A percentile compares a stretch with the other conserved stretches of the same genome.
Conservation (phyloP, 1,140 invertebrate species). For the Lasioglossum baleicum region DNA sequence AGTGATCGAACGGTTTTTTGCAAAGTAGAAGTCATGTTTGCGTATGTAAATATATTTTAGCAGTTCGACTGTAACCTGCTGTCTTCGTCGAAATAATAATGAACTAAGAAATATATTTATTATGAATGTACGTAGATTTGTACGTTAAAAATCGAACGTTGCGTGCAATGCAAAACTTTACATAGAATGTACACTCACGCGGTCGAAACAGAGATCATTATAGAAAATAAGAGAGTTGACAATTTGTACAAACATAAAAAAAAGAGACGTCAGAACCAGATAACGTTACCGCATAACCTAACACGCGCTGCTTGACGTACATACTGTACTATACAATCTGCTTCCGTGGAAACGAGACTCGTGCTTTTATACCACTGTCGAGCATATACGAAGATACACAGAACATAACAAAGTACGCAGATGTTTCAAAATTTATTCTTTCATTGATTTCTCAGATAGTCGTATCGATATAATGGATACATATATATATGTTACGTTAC, state of each 20-base stretch:
- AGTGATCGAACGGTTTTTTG: neutral
- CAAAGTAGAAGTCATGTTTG: constrained; percentile 23
- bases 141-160: neutral
- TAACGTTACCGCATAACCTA: neutral
- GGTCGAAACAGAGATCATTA: neutral
- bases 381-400: neutral
- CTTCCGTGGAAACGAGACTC: neutral
- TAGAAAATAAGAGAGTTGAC: too few relatives aligned
- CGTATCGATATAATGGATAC: too few relatives aligned
- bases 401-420: neutral
- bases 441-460: too few relatives aligned
- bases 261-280: neutral
- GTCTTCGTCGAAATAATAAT: neutral
- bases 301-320: neutral
- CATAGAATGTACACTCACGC: neutral
- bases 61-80: neutral
- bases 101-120: neutral
- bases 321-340: neutral
- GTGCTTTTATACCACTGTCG: neutral
- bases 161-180: neutral
- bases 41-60: neutral
- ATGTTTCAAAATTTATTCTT: too few relatives aligned
- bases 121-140: neutral
- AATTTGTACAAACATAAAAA: neutral
- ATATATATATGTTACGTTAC: too few relatives aligned